These are phyloP conservation scores for Rhinichthys osculus DNA, from an alignment of 2,797 vertebrate genomes.

Conservation along the genomic window DNA sequence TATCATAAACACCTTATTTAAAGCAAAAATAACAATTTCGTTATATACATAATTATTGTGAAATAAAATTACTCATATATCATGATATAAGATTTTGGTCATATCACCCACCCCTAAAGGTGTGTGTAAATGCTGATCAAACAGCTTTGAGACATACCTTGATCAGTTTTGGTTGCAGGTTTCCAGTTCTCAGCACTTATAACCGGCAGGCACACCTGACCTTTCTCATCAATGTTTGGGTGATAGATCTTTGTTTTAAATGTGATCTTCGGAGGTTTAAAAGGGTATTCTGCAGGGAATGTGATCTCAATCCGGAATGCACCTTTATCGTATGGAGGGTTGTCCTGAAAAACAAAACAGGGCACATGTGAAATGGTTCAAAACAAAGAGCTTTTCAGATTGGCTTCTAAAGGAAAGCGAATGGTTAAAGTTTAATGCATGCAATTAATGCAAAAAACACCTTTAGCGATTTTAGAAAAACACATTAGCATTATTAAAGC, in stretches of 20 bases:
- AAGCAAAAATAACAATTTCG: no score
- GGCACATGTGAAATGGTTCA: background rate
- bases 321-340: constrained; percentile 95
- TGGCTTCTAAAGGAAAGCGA: background rate
- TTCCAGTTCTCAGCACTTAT: constrained; percentile 99
- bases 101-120: no score
- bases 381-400: background rate
- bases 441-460: background rate
- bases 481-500: background rate
- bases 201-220: constrained; percentile 96
- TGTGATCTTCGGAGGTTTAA: constrained; percentile 97
- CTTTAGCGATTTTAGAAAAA: background rate
- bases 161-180: constrained; percentile 93
- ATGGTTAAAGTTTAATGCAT: background rate
- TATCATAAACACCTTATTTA: no score
- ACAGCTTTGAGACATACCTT: constrained; percentile 77
- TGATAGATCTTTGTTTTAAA: constrained; percentile 99
- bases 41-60: no score
- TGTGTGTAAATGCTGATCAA: background rate
- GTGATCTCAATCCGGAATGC: constrained; percentile 97
- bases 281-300: constrained; percentile 96
- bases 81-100: no score
- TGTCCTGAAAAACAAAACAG: constrained; percentile 78
- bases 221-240: constrained; percentile 98
- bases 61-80: no score